Evolutionary conservation across 2,113 vertebrate genomes (phyloP).

Genomic region (Campylorhamphus procurvoides): DNA sequence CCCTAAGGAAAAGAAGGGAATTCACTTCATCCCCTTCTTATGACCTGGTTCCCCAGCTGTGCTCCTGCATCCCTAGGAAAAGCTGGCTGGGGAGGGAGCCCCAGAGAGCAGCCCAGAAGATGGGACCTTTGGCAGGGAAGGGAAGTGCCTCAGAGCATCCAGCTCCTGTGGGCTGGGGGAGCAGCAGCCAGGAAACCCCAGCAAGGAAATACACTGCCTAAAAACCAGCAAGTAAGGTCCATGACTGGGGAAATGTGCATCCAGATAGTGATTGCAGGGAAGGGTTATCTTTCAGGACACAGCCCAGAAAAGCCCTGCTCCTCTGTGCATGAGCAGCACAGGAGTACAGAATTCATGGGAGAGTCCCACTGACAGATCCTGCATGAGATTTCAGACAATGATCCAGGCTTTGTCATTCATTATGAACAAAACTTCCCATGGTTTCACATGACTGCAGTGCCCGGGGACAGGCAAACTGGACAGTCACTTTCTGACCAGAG

Average conservation of each 20-base stretch:
- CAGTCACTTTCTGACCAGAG: neutral
- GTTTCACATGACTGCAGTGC: neutral
- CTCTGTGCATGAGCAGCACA: neutral
- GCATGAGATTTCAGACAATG: neutral
- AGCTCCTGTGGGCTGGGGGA: neutral
- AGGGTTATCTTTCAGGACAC: neutral
- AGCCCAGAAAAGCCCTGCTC: neutral
- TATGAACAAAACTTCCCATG: neutral
- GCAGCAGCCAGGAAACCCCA: neutral
- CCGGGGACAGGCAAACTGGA: neutral
- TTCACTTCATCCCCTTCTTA: neutral
- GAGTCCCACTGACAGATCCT: neutral
- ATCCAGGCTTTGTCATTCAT: accelerated
- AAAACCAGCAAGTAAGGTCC: accelerated
- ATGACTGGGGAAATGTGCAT: neutral
- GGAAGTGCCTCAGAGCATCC: neutral
- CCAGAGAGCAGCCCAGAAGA: accelerated
- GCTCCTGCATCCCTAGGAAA: neutral
- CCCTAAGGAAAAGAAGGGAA: neutral
- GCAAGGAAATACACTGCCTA: accelerated
- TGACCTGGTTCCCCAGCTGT: neutral
- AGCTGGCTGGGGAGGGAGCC: neutral
- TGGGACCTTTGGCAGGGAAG: neutral
- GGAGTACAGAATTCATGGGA: neutral
- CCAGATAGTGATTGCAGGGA: neutral